These are phyloP conservation scores for Drosophila persimilis DNA, from an alignment of 1,140 invertebrate species.

Conservation along the genomic window DNA sequence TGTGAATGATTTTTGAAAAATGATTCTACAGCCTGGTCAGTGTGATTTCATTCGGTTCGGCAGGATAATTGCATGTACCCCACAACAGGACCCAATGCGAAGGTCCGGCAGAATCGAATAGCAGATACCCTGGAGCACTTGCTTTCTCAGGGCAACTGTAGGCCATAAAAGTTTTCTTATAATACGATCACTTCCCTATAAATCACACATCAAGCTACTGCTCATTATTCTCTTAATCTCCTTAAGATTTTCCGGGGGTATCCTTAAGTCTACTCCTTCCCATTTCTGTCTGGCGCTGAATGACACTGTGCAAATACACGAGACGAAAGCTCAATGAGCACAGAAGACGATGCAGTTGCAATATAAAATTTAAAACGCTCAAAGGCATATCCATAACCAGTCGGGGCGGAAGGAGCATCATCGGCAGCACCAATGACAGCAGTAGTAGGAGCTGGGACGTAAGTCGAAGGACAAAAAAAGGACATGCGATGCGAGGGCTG, in stretches of 20 bases:
- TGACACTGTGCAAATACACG: conserved; percentile 54
- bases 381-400: conserved; percentile 81
- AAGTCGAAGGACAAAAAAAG: conserved; percentile 81
- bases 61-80: conserved; percentile 74
- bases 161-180: too few relatives aligned
- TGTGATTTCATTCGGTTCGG: conserved; percentile 65
- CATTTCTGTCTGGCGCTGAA: conserved; percentile 25
- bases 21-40: conserved; percentile 56
- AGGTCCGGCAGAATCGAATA: conserved; percentile 1
- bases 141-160: too few relatives aligned
- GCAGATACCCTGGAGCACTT: neutral
- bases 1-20: conserved; percentile 79
- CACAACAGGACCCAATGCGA: conserved; percentile 8
- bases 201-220: neutral
- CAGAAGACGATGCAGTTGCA: conserved; percentile 64
- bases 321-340: conserved; percentile 39
- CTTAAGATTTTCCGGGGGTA: too few relatives aligned
- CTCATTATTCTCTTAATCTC: too few relatives aligned
- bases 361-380: conserved; percentile 82
- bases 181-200: too few relatives aligned
- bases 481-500: conserved; percentile 69
- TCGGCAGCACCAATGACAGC: neutral
- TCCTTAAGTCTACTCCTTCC: neutral
- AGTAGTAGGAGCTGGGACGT: conserved; percentile 23
- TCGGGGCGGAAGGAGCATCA: conserved; percentile 15